Conservation (phyloP, 2,113 vertebrate genomes). For the Elachura formosa region DNA sequence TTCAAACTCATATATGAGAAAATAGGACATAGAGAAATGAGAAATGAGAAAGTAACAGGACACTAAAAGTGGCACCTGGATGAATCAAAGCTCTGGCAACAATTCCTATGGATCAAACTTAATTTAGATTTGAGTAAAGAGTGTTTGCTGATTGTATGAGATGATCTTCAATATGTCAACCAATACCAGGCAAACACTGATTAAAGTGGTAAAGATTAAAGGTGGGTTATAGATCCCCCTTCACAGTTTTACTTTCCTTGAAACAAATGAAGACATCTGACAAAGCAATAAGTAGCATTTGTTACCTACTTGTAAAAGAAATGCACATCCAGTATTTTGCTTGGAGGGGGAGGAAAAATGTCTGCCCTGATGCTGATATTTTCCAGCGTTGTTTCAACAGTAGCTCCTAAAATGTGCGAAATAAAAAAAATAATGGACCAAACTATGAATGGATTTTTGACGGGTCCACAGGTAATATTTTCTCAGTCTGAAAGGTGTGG, state of each 20-base stretch:
- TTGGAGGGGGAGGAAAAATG: slow-evolving; percentile 72
- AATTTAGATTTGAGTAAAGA: neutral
- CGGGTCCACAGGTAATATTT: neutral
- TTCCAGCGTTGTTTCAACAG: slow-evolving; percentile 74
- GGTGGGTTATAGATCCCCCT: neutral
- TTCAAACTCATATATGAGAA: neutral
- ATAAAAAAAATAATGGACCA: neutral
- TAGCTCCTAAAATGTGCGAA: slow-evolving; percentile 77
- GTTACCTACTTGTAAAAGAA: slow-evolving; percentile 91
- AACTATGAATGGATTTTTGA: neutral
- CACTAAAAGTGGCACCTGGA: neutral
- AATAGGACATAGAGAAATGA: no score
- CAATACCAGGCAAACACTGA: neutral
- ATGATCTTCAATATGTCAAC: neutral
- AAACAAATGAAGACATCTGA: neutral
- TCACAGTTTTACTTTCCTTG: neutral
- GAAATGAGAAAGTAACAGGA: neutral
- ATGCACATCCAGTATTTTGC: slow-evolving; percentile 83
- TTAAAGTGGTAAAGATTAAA: neutral
- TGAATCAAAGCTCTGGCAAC: neutral
- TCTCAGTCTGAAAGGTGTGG: neutral
- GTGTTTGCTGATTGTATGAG: neutral
- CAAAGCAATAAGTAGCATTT: neutral
- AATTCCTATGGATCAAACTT: neutral
- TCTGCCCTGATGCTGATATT: slow-evolving; percentile 78